These are phyloP conservation scores for Liparis tanakae DNA, from an alignment of 2,797 vertebrate genomes.

Conservation along the genomic window DNA sequence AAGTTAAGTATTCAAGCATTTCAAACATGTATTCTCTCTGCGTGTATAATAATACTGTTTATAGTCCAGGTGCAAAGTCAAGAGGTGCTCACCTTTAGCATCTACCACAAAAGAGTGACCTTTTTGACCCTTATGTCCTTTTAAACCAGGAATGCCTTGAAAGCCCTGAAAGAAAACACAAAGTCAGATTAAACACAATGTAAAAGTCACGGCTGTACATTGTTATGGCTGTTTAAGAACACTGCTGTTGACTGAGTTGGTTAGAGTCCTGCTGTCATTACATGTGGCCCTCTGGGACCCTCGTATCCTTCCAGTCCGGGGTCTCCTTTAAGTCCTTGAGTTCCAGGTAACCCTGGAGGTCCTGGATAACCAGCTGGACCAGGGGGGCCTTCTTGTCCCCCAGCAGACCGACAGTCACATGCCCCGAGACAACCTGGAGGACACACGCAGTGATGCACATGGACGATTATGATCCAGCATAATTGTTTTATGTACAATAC, in stretches of 20 bases:
- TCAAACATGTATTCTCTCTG: neutral
- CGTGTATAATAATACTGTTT: neutral
- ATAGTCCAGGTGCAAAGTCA: neutral
- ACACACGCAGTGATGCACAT: conserved; percentile 15
- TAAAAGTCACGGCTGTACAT: neutral
- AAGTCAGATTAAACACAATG: neutral
- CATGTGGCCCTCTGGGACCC: conserved; percentile 57
- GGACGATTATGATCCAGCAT: neutral
- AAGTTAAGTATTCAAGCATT: neutral
- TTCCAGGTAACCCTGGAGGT: conserved; percentile 60
- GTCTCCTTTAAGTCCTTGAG: conserved; percentile 56
- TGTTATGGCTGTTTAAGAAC: neutral
- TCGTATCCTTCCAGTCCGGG: conserved; percentile 57
- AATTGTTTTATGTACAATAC: neutral
- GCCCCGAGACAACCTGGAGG: conserved; percentile 57
- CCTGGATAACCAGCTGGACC: conserved; percentile 64
- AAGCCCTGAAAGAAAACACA: conserved; percentile 58
- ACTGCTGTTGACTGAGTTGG: neutral
- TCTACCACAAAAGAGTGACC: conserved; percentile 45
- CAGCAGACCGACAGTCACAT: conserved; percentile 50
- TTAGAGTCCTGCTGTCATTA: conserved; percentile 30
- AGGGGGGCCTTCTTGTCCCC: conserved; percentile 26
- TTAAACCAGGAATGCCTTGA: conserved; percentile 59
- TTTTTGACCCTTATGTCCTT: conserved; percentile 73
- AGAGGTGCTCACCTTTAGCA: conserved; percentile 54